Evolutionary conservation across 2,888 invertebrate species (phyloP).

Genomic region (Caenorhabditis sp.): DNA sequence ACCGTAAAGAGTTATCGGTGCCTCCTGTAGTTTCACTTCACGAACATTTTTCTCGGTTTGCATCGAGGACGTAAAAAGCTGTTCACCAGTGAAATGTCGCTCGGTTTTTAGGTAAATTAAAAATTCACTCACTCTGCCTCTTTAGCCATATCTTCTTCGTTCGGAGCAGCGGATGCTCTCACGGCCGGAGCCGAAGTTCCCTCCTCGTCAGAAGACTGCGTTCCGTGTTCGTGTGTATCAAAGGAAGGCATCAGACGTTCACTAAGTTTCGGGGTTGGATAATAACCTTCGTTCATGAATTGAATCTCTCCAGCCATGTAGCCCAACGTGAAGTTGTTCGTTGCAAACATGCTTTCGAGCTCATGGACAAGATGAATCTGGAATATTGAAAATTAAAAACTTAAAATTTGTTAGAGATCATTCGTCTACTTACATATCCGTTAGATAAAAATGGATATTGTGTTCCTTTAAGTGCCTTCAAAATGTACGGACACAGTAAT

Average conservation of each 20-base stretch:
- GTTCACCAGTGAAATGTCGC: no score
- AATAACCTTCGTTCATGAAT: conserved; percentile 69
- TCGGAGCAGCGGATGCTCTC: conserved; percentile 3
- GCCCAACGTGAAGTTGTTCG: conserved; percentile 38
- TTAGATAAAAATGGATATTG: conserved; percentile 28
- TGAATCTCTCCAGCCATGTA: conserved; percentile 63
- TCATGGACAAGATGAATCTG: conserved; percentile 69
- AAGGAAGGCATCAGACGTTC: conserved; percentile 44
- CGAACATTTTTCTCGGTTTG: no score
- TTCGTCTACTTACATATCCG: conserved; percentile 38
- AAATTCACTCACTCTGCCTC: conserved; percentile 32
- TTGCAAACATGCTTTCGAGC: conserved; percentile 66
- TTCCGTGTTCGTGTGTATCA: conserved; percentile 2
- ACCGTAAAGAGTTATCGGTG: no score
- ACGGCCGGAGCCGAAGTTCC: conserved; percentile 9
- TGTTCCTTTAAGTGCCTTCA: conserved; percentile 35
- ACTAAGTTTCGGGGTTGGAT: conserved; percentile 67
- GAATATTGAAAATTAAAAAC: no score
- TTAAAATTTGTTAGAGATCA: no score
- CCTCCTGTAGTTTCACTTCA: no score
- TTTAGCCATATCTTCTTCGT: conserved; percentile 34
- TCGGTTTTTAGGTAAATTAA: not conserved
- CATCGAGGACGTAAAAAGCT: no score
- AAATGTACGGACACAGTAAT: conserved; percentile 14
- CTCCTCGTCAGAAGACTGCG: not conserved